These are phyloP conservation scores for Drosophila lini DNA, from an alignment of 1,140 invertebrate genomes.

Conservation along the genomic window DNA sequence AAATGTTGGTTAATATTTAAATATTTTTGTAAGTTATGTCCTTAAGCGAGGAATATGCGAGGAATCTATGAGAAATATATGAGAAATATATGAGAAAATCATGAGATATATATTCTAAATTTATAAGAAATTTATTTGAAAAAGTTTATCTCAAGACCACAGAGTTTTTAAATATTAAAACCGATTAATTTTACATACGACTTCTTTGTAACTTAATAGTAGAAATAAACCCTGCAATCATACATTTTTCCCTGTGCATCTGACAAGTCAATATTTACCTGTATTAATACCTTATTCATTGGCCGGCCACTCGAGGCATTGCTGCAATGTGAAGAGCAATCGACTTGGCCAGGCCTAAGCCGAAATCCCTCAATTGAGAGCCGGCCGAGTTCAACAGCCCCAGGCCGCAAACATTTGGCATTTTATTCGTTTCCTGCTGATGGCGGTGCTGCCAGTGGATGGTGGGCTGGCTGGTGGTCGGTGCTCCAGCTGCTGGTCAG, in stretches of 20 bases:
- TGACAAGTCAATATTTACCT: conserved; percentile 15
- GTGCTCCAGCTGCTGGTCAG: conserved; percentile 24
- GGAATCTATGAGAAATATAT: no score
- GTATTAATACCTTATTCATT: conserved; percentile 17
- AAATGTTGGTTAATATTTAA: neutral
- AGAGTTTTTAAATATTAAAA: no score
- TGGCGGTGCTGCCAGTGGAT: conserved; percentile 11
- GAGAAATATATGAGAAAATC: no score
- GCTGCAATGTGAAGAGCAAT: conserved; percentile 27
- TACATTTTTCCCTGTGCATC: neutral
- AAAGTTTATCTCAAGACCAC: no score
- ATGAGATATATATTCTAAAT: no score
- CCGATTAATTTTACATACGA: no score
- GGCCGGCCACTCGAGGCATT: conserved; percentile 5
- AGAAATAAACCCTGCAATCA: neutral
- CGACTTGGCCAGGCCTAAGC: conserved; percentile 14
- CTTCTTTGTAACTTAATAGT: no score
- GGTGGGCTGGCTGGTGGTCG: neutral
- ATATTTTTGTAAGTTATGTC: no score
- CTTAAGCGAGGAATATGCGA: no score
- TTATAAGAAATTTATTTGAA: no score
- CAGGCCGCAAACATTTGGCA: conserved; percentile 60
- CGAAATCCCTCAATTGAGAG: conserved; percentile 23
- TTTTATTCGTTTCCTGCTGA: conserved; percentile 41
- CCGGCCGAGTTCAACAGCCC: conserved; percentile 35